Conservation (phyloP, 2,888 invertebrate species). For the Melanophora roralis region DNA sequence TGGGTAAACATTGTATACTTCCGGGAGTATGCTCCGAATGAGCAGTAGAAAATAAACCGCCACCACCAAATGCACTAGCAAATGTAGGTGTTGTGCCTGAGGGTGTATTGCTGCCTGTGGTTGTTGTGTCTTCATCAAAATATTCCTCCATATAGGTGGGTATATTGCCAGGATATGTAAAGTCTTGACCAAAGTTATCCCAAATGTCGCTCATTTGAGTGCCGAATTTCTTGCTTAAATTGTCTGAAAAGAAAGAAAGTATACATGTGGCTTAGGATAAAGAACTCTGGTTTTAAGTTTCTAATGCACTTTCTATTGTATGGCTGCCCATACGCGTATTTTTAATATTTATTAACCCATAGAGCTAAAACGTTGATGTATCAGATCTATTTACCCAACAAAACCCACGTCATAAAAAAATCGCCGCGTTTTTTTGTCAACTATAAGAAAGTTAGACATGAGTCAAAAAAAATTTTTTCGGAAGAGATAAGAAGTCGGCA, state of each 20-base stretch:
- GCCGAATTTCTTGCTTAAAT: slow-evolving; percentile 85
- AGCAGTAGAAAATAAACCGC: slow-evolving; percentile 73
- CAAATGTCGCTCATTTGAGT: slow-evolving; percentile 83
- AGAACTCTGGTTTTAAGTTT: too few relatives aligned
- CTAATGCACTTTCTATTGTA: too few relatives aligned
- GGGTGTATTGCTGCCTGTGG: slow-evolving; percentile 55
- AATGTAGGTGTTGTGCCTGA: slow-evolving; percentile 56
- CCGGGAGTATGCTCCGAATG: slow-evolving; percentile 73
- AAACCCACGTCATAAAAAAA: too few relatives aligned
- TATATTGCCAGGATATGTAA: slow-evolving; percentile 83
- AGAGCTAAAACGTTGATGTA: too few relatives aligned
- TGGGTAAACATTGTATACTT: slow-evolving; percentile 85
- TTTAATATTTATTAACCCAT: too few relatives aligned
- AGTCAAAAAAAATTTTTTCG: too few relatives aligned
- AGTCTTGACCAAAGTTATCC: slow-evolving; percentile 84
- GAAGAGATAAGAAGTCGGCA: too few relatives aligned
- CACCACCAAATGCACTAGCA: slow-evolving; percentile 63
- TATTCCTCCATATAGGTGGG: slow-evolving; percentile 86
- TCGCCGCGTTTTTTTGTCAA: too few relatives aligned
- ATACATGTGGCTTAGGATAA: too few relatives aligned
- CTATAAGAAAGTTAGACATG: too few relatives aligned
- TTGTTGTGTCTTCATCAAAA: slow-evolving; percentile 80
- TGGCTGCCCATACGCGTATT: too few relatives aligned
- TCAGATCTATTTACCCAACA: too few relatives aligned
- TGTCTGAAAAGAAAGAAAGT: slow-evolving; percentile 79